Percentiles rank a stretch among this genome's conserved stretches.
Conservation (phyloP, 2,797 vertebrate species). For the Pipistrellus pygmaeus region DNA sequence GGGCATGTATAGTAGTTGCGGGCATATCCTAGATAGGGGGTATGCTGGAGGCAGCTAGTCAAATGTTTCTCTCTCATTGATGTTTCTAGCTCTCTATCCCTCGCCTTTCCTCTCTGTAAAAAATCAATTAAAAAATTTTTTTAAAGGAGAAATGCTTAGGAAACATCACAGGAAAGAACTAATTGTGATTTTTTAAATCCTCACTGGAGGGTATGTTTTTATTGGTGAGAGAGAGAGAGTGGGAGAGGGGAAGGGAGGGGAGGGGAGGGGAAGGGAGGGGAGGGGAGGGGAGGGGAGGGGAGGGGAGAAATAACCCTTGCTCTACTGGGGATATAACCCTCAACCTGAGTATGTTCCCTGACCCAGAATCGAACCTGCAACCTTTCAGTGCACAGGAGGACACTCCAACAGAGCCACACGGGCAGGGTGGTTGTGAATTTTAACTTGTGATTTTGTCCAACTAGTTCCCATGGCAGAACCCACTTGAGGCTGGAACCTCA, state of each 20-base stretch:
- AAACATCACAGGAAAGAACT: constrained; percentile 24
- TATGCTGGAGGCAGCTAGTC: no score
- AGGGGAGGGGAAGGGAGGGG: background rate
- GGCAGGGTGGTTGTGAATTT: background rate
- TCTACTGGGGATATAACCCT: background rate
- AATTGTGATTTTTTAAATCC: background rate
- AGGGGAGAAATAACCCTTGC: background rate
- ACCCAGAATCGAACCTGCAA: background rate
- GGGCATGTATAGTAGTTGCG: no score
- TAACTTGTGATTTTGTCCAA: background rate
- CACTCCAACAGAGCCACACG: background rate
- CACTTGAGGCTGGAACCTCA: background rate
- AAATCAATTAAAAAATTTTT: no score
- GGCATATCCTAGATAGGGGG: no score
- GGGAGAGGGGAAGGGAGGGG: no score
- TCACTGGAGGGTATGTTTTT: background rate
- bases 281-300: background rate
- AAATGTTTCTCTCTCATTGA: no score
- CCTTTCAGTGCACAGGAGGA: background rate
- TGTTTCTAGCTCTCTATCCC: no score
- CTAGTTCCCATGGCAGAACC: background rate
- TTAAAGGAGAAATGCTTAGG: background rate
- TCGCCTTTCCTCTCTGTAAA: no score
- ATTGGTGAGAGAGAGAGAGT: background rate
- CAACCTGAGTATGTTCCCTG: background rate